A percentile compares a stretch with the other conserved stretches of the same genome.
These are phyloP conservation scores for Rhinophrynus dorsalis DNA, from an alignment of 2,797 vertebrate species.

Conservation along the genomic window DNA sequence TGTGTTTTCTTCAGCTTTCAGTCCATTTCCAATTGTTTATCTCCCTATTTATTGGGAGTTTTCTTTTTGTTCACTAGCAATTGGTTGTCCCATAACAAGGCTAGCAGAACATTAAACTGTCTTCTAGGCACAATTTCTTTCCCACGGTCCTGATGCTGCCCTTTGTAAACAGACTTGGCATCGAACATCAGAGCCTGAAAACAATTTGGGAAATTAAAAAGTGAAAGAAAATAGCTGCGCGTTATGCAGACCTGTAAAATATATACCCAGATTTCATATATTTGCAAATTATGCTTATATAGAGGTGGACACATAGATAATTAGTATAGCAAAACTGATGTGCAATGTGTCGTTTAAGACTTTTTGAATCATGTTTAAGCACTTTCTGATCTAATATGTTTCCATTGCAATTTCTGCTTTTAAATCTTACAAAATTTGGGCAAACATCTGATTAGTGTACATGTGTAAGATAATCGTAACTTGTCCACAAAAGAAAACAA, in stretches of 20 bases:
- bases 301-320: background rate
- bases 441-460: too few species aligned
- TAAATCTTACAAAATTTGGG: too few species aligned
- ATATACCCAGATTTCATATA: too few species aligned
- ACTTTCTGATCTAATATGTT: too few species aligned
- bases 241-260: background rate
- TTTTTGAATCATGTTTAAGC: too few species aligned
- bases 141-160: conserved; percentile 66
- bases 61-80: background rate
- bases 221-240: background rate
- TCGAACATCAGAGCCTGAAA: conserved; percentile 41
- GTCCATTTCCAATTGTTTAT: background rate
- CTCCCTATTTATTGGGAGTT: conserved; percentile 14
- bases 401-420: too few species aligned
- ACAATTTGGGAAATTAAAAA: background rate
- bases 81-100: conserved; percentile 21
- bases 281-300: too few species aligned
- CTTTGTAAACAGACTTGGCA: conserved; percentile 69
- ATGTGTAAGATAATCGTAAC: too few species aligned
- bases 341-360: too few species aligned
- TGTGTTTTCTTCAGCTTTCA: background rate
- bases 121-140: conserved; percentile 53
- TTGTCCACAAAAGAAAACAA: too few species aligned
- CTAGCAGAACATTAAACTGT: conserved; percentile 35
- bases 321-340: background rate